Base-by-base conservation (phyloP, 1,140 invertebrate species). In the Andricus grossulariae region DNA sequence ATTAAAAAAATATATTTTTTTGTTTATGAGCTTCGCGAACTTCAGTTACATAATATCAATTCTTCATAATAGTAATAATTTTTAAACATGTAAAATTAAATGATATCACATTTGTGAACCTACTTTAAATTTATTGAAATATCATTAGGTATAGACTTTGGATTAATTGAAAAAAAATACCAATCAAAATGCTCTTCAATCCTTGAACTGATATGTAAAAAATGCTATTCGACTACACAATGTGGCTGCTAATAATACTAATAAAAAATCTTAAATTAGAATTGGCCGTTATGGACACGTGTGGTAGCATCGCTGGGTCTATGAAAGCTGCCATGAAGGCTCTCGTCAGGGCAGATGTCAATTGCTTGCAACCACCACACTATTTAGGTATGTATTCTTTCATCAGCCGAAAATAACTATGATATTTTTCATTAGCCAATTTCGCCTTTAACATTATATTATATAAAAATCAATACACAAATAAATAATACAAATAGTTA, bases 301-400 rank as follows among this genome's bases (percentile, higher is more conserved):
- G 91, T 79, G 89, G 87, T 15, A 90, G 82, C 52, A 80, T 91
- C 15, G 78, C 86, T 3, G 90, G 88, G 3, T 84, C 90, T 18
- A 74, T 91, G 72, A 91, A 88, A 75, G 90, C 90, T 3, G 83
- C 88, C 0, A 89, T 92, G 85, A 89, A 90, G 72, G 84, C 87
- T 72, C 83, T 92, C 32, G 88, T 91, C 2, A 83, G 80, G 75
- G 84, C 88, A 13, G 88, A 90, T 55, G 80, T 89, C 16, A 88
- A 86, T 55, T 91, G 90, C 75, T 79, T 90, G 51, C 86, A 90
- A 72, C 88, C 90, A 51, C 91, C 91, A 50, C 77, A 88, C 74
- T 88, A 87, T 51, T 79, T 92, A 76, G 91, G 91, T 91, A 85
- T 71, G 55, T 73, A 75, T 66, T 60, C 6, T 21, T 57, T 21